Evolutionary conservation across 2,888 invertebrate species (phyloP), one percentile per base, ranked within the genome.

Genomic region (Celastrina argiolus): DNA sequence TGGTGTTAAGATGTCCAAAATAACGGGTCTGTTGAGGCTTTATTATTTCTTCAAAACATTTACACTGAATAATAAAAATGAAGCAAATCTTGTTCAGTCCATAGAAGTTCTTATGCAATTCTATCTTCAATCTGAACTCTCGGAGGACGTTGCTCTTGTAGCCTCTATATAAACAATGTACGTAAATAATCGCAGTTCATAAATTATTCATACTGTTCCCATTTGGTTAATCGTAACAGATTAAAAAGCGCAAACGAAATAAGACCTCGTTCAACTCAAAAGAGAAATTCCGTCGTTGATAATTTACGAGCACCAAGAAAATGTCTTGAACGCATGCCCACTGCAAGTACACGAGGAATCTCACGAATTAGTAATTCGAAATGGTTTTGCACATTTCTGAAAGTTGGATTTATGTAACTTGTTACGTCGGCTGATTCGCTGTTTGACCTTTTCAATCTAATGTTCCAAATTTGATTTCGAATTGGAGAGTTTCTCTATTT

Each of bases 361-460:
- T 36, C 59, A 34, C 59, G 59, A 59, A 59, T 59, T 34, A 59
- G 16, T 59, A 34, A 59, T 34, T 59, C 59, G 59, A 59, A 59
- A 59, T 59, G 59, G 18, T 31, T 59, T 59, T 59, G 16, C 34
- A 18, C 59, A 34, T 31, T 45, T 45, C 12, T 16, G 59, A 59
- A 59, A 59, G 59, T 59, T 31, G 18, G 34, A 59, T 59, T 59
- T 58, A 58, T 58, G 10, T 59, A 59, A 59, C 58, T 31, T 16
- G 16, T 34, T 31, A 59, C 59, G 59, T 59, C 59, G 31, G 28
- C n/a, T 28, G 51, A 59, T 59, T 31, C 34, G 59, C 59, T 59
- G 12, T 51, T 26, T 51, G 51, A 51, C 12, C 51, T 51, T 14
- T 14, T 12, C 12, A 36, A 36, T 36, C 36, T 1, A 22, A 4